Conservation (phyloP, 2,797 vertebrate genomes). For the Decapterus maruadsi region DNA sequence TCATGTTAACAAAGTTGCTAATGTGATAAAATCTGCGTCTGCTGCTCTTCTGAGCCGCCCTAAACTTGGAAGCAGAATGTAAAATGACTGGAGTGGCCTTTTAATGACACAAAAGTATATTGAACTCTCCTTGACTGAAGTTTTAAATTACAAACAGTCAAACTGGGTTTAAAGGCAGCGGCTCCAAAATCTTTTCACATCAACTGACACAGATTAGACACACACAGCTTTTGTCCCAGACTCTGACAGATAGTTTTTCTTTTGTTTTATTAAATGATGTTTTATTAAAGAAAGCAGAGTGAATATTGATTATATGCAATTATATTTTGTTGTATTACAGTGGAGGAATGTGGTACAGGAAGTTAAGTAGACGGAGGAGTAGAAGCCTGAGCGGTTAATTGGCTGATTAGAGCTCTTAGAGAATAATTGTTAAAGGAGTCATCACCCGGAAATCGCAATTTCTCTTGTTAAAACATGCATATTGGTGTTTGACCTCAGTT, state of each 20-base stretch:
- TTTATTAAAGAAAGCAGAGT: neutral
- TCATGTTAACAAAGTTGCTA: neutral
- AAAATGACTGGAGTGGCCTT: neutral
- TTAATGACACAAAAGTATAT: slow-evolving; percentile 1
- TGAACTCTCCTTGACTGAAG: neutral
- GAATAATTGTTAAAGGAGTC: too few relatives aligned
- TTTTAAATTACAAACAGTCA: neutral
- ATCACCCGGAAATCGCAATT: too few relatives aligned
- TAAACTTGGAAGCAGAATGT: neutral
- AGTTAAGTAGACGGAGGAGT: neutral
- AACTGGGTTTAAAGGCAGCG: neutral
- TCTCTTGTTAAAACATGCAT: too few relatives aligned
- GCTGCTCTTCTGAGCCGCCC: neutral
- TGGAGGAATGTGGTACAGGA: slow-evolving; percentile 7
- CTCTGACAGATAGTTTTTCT: too few relatives aligned
- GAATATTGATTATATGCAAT: neutral
- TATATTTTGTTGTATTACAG: slow-evolving; percentile 1
- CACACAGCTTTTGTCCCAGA: too few relatives aligned
- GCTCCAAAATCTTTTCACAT: too few relatives aligned
- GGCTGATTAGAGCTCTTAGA: too few relatives aligned
- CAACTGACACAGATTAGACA: too few relatives aligned
- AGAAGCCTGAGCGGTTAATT: neutral
- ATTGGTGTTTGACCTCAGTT: too few relatives aligned
- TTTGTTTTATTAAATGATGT: too few relatives aligned
- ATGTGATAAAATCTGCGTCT: neutral